Evolutionary conservation across 2,113 vertebrate genomes (phyloP), one percentile per base, ranked within the genome.

Genomic region (Vidua macroura): DNA sequence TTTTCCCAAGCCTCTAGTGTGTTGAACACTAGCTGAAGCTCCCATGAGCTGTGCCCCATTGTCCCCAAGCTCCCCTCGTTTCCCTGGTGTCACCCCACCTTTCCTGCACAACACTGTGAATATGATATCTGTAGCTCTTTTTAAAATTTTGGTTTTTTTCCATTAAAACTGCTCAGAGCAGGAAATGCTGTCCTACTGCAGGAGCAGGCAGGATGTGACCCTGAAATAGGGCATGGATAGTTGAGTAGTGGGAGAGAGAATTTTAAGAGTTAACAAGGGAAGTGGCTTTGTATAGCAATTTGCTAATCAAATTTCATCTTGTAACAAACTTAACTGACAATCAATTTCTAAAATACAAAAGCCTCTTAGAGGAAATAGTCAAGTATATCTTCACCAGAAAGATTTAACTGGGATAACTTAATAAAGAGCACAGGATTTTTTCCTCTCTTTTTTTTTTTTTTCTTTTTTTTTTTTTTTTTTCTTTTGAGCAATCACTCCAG

Each of bases 311-410:
- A 92, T 86, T 69, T 81, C 88, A 79, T 94, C 95, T 88, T 2
- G 0, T 90, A 88, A 79, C 7, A 19, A 95, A 77, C 83, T 87
- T 83, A 97, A 96, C 91, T 96, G 98, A 98, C 98, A 98, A 98
- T 98, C 97, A 98, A 28, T 94, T 97, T 95, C 93, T 97, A 95
- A 96, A 95, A 81, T 75, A 18, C 51, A 78, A 77, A 96, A 91
- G 68, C 85, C 83, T 96, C 86, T 95, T 82, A 83, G 94, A 94
- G 92, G 76, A 88, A 94, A 73, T 66, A 88, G 60, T 69, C 56
- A 83, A 86, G 81, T 75, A 12, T 70, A 67, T 97, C 96, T 97
- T 97, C 88, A 84, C 76, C 81, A 90, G 17, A 91, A 86, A 78
- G 74, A 86, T 88, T 72, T 86, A 92, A 91, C 81, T 75, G 43